Evolutionary conservation across 2,888 invertebrate species (phyloP).

Genomic region (Drosophila paramelanica): DNA sequence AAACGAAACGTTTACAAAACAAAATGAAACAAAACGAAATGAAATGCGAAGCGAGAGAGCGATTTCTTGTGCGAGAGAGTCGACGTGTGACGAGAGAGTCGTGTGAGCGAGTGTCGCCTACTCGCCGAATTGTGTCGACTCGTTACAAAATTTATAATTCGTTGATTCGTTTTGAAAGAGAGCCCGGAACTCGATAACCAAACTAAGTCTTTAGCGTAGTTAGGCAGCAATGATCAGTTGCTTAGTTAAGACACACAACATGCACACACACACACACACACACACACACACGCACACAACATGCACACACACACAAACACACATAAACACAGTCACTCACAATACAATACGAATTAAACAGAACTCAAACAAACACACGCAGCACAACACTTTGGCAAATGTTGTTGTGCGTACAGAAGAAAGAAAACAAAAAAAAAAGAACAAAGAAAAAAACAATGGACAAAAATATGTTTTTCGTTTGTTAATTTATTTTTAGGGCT

Average conservation of each 20-base stretch:
- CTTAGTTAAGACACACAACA: slow-evolving; percentile 30
- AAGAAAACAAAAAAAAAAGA: slow-evolving; percentile 26
- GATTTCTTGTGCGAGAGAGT: slow-evolving; percentile 31
- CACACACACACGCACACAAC: slow-evolving; percentile 1
- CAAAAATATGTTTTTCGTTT: slow-evolving; percentile 83
- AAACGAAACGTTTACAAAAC: slow-evolving; percentile 30
- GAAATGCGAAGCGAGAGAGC: slow-evolving; percentile 31
- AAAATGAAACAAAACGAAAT: slow-evolving; percentile 38
- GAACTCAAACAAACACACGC: slow-evolving; percentile 18
- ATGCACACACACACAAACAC: slow-evolving; percentile 5
- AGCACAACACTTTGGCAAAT: slow-evolving; percentile 52
- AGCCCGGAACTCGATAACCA: slow-evolving; percentile 18
- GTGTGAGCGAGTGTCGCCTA: slow-evolving; percentile 18
- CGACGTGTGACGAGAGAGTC: slow-evolving; percentile 31
- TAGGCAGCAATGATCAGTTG: slow-evolving; percentile 38
- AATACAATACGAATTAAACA: slow-evolving; percentile 12
- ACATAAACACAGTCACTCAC: slow-evolving; percentile 8
- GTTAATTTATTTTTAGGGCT: slow-evolving; percentile 86
- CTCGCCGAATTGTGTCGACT: slow-evolving; percentile 13
- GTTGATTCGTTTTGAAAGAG: slow-evolving; percentile 54
- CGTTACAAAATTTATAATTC: slow-evolving; percentile 21
- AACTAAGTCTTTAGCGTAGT: slow-evolving; percentile 33
- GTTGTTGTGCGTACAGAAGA: slow-evolving; percentile 58
- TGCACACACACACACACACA: slow-evolving; percentile 7
- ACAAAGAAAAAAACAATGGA: slow-evolving; percentile 41